Conservation (phyloP, 1,140 invertebrate species). For the Sesamia nonagrioides region DNA sequence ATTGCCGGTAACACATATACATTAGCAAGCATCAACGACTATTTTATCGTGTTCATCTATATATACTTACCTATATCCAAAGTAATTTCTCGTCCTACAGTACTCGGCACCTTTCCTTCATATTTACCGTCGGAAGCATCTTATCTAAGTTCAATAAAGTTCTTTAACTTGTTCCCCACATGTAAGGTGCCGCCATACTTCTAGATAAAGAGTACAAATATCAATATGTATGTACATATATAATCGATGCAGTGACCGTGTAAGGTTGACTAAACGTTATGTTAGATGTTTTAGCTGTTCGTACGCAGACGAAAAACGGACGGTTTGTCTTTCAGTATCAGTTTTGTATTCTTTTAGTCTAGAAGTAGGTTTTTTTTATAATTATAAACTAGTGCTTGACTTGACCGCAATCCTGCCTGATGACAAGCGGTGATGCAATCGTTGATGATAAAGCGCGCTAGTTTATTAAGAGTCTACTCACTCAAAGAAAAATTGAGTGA, state of each 20-base stretch:
- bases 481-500: too few species aligned
- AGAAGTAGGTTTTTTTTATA: background rate
- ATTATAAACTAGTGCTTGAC: too few species aligned
- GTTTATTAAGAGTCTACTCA: too few species aligned
- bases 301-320: background rate
- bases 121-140: conserved; percentile 31
- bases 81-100: background rate
- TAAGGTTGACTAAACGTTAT: background rate
- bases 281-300: conserved; percentile 5
- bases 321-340: background rate
- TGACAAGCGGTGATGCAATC: too few species aligned
- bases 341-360: background rate
- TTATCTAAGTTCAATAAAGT: conserved; percentile 34
- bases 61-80: background rate
- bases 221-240: too few species aligned
- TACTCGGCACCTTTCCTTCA: background rate
- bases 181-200: conserved; percentile 14
- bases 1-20: too few species aligned
- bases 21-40: too few species aligned
- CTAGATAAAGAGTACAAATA: conserved; percentile 27
- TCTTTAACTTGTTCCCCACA: conserved; percentile 2
- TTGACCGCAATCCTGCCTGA: too few species aligned
- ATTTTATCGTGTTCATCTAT: background rate
- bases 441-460: too few species aligned
- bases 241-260: conserved; percentile 14